Conservation (phyloP, 1,140 invertebrate species). For the Manduca sexta region DNA sequence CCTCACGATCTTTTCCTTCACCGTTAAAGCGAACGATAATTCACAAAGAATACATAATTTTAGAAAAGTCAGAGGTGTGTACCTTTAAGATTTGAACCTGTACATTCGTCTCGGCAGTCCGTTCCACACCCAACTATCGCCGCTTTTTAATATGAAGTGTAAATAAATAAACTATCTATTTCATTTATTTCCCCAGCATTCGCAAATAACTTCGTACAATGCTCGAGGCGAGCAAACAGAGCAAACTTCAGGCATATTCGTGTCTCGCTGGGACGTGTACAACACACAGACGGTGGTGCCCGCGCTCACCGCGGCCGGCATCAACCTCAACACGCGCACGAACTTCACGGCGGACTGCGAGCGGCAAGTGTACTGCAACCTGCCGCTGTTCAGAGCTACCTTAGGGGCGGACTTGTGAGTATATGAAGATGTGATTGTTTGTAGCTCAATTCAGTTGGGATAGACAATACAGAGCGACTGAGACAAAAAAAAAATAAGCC, state of each 20-base stretch:
- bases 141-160: too few species aligned
- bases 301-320: constrained; percentile 11
- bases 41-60: too few species aligned
- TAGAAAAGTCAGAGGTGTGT: too few species aligned
- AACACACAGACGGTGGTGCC: constrained; percentile 11
- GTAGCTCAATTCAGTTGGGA: too few species aligned
- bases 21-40: too few species aligned
- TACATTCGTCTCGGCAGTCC: too few species aligned
- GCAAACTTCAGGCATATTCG: constrained; percentile 30
- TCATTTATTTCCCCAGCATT: constrained; percentile 31
- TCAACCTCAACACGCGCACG: not conserved
- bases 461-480: too few species aligned
- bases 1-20: too few species aligned
- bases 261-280: constrained; percentile 37
- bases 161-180: too few species aligned
- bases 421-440: constrained; percentile 4
- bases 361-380: constrained; percentile 31
- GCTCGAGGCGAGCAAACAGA: constrained; percentile 1
- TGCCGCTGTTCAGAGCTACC: constrained; percentile 42
- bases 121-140: too few species aligned
- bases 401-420: constrained; percentile 36
- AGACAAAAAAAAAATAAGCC: too few species aligned
- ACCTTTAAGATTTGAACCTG: too few species aligned
- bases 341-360: constrained; percentile 29
- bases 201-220: constrained; percentile 38